phyloP scores from a whole-genome alignment of 1,140 invertebrate species.

The Temnothorax nylanderi region DNA sequence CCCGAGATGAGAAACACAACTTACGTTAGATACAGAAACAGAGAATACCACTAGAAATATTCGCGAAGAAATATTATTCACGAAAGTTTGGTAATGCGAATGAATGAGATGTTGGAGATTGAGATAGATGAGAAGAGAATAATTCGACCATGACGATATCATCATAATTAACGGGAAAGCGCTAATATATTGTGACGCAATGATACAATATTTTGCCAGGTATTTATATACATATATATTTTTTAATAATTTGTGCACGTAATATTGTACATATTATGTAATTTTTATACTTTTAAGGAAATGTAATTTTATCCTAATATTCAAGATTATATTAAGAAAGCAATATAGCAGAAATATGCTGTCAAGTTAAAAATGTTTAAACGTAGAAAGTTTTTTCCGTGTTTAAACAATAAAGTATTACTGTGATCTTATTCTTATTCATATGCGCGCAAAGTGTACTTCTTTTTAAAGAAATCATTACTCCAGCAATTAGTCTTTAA shows the following conservation, averaged over 20 bases:
- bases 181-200: neutral
- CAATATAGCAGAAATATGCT: neutral
- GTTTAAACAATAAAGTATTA: neutral
- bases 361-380: neutral
- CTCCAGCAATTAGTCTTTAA: conserved; percentile 66
- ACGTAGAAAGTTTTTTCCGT: neutral
- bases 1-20: conserved; percentile 41
- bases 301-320: neutral
- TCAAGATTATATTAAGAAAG: neutral
- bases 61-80: conserved; percentile 63
- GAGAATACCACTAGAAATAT: conserved; percentile 59
- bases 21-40: conserved; percentile 60
- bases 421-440: neutral
- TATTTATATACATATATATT: neutral
- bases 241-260: neutral
- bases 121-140: conserved; percentile 41
- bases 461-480: conserved; percentile 67
- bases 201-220: neutral
- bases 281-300: neutral
- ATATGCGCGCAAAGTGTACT: neutral
- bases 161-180: conserved; percentile 36
- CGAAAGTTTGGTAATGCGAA: conserved; percentile 60
- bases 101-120: conserved; percentile 39
- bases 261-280: neutral
- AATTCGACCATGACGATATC: conserved; percentile 40